Evolutionary conservation across 2,113 vertebrate genomes (phyloP).

Genomic region (Illadopsis cleaveri): DNA sequence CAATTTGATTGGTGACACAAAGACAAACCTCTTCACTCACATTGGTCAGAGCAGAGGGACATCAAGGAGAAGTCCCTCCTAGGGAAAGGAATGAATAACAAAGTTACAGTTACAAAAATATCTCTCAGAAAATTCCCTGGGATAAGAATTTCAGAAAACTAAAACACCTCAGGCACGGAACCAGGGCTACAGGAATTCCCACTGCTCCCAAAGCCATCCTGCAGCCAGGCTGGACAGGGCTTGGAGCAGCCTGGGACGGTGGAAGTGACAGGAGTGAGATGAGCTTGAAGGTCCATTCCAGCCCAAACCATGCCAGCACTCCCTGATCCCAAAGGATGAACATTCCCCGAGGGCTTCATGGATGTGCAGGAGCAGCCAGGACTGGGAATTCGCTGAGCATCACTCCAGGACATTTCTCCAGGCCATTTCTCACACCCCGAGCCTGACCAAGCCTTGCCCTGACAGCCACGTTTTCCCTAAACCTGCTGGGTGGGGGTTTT

Average conservation of each 20-base stretch:
- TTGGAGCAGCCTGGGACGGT: neutral
- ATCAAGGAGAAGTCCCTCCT: too few relatives aligned
- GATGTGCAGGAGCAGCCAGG: neutral
- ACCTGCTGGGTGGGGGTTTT: neutral
- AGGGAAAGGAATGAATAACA: too few relatives aligned
- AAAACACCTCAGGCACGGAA: too few relatives aligned
- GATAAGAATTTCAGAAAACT: too few relatives aligned
- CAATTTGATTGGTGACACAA: too few relatives aligned
- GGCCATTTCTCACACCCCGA: neutral
- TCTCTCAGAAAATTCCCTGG: too few relatives aligned
- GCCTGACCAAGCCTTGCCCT: neutral
- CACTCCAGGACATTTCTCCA: neutral
- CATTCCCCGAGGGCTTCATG: neutral
- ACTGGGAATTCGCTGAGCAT: neutral
- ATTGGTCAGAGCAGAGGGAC: too few relatives aligned
- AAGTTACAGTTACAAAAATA: too few relatives aligned
- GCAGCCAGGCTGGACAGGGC: neutral
- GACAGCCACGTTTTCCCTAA: neutral
- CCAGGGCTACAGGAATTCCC: neutral
- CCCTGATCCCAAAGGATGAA: neutral
- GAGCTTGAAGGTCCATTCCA: neutral
- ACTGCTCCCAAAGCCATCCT: accelerated
- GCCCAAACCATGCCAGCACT: neutral
- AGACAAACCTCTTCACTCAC: too few relatives aligned
- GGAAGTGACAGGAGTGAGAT: neutral